phyloP scores from a whole-genome alignment of 2,888 invertebrate genomes.

The Diarsia rubi region DNA sequence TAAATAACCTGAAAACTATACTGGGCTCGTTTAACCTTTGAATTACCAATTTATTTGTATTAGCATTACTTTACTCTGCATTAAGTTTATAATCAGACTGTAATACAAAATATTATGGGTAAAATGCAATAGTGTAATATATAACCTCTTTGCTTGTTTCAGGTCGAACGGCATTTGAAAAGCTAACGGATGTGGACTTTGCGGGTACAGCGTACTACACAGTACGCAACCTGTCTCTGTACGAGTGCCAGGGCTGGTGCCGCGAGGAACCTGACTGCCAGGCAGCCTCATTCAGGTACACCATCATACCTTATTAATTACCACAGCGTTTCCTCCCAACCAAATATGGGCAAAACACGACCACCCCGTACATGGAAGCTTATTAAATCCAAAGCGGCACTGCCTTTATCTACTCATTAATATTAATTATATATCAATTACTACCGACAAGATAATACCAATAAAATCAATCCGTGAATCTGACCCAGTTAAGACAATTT shows the following conservation, averaged over 20 bases:
- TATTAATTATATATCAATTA: conserved; percentile 61
- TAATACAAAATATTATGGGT: not conserved
- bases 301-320: conserved; percentile 49
- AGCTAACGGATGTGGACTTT: conserved; percentile 97
- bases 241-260: conserved; percentile 99
- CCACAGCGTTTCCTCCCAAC: conserved; percentile 30
- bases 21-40: not conserved
- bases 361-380: conserved; percentile 26
- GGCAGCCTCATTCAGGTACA: conserved; percentile 96
- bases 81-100: not conserved
- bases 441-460: conserved; percentile 59
- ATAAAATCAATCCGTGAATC: conserved; percentile 59
- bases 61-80: not conserved
- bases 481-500: conserved; percentile 71
- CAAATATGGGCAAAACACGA: conserved; percentile 38
- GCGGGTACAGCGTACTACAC: conserved; percentile 97
- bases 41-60: not conserved
- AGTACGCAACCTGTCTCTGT: conserved; percentile 97
- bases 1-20: not conserved
- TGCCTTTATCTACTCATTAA: conserved; percentile 39
- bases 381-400: conserved; percentile 36
- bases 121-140: not conserved
- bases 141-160: conserved; percentile 73
- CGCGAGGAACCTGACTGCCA: conserved; percentile 97
- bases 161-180: conserved; percentile 97